phyloP scores from a whole-genome alignment of 2,113 vertebrate genomes.

The Gila orcuttii region DNA sequence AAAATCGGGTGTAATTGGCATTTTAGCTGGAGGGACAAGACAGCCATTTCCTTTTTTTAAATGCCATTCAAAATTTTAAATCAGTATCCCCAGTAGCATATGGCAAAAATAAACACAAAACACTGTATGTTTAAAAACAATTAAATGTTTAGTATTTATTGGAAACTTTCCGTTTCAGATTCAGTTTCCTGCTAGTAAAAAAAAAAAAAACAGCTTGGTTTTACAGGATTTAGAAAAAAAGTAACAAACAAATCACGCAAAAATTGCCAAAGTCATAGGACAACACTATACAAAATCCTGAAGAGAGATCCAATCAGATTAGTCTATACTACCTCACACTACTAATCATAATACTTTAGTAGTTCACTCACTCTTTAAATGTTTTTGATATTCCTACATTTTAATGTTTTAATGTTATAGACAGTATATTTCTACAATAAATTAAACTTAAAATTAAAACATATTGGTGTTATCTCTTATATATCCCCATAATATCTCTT shows the following conservation, averaged over 20 bases:
- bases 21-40: background rate
- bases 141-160: background rate
- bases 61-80: background rate
- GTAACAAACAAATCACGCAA: background rate
- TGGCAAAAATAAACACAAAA: background rate
- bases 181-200: background rate
- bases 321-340: background rate
- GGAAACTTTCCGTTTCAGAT: background rate
- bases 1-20: background rate
- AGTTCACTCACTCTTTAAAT: no score
- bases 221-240: background rate
- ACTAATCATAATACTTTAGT: no score
- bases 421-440: no score
- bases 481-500: no score
- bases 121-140: background rate
- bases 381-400: no score
- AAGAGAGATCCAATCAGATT: background rate
- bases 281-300: background rate
- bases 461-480: no score
- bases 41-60: background rate
- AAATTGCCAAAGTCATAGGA: background rate
- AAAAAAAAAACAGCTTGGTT: background rate
- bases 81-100: background rate
- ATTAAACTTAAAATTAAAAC: no score
- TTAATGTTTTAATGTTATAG: no score